Evolutionary conservation across 2,113 vertebrate species (phyloP).

Genomic region (Leucopsar rothschildi): DNA sequence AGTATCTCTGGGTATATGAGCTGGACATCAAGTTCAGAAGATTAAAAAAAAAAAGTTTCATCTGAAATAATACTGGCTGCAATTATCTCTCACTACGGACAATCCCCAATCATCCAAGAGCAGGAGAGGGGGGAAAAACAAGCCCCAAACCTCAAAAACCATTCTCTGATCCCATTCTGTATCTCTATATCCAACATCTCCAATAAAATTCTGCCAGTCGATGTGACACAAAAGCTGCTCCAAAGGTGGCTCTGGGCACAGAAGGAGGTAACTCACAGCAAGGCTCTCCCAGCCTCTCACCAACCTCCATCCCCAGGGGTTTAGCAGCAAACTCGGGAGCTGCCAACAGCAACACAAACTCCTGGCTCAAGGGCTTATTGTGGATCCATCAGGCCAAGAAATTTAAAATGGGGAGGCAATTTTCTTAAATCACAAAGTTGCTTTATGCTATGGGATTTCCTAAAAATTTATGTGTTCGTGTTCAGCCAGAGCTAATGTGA

Average conservation of each 20-base stretch:
- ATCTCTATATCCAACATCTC: background rate
- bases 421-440: background rate
- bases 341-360: background rate
- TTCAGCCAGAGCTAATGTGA: background rate
- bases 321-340: background rate
- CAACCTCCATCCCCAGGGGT: background rate
- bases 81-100: background rate
- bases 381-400: background rate
- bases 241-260: background rate
- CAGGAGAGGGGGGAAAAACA: background rate
- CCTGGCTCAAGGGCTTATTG: background rate
- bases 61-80: background rate
- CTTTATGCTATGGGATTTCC: background rate
- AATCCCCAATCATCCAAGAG: background rate
- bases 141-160: accelerated
- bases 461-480: background rate
- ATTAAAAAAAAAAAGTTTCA: background rate
- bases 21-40: background rate
- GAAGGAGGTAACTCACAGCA: background rate
- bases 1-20: background rate
- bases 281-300: background rate
- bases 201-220: background rate
- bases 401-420: background rate
- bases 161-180: background rate
- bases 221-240: background rate